Percentiles rank a stretch among this genome's conserved stretches.
Evolutionary conservation across 2,888 invertebrate genomes (phyloP).

Genomic region (Dascillus cervinus): DNA sequence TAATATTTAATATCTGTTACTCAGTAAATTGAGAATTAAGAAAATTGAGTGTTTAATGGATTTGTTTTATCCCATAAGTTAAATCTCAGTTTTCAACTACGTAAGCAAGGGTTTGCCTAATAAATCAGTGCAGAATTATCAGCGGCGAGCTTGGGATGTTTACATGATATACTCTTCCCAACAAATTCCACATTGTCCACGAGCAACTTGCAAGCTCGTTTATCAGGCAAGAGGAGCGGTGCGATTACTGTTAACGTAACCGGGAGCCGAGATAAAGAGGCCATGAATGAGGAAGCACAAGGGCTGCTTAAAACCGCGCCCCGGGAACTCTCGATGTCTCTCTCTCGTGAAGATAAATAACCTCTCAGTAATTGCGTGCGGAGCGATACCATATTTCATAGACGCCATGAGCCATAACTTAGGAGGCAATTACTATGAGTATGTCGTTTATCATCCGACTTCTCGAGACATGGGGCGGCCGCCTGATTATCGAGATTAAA

Average conservation of each 20-base stretch:
- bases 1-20: too few species aligned
- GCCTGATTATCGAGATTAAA: conserved; percentile 39
- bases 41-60: too few species aligned
- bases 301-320: conserved; percentile 30
- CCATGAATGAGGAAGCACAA: conserved; percentile 34
- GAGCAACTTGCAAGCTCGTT: conserved; percentile 33
- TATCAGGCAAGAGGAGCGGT: conserved; percentile 23
- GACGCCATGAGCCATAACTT: conserved; percentile 51
- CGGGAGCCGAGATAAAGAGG: conserved; percentile 31
- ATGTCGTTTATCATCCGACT: conserved; percentile 49
- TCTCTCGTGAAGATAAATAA: conserved; percentile 45
- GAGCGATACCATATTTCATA: conserved; percentile 53
- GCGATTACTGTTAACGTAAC: conserved; percentile 17
- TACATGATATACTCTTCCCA: conserved; percentile 36
- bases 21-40: too few species aligned
- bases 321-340: conserved; percentile 24
- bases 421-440: conserved; percentile 53
- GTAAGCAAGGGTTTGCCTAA: too few species aligned
- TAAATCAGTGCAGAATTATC: conserved; percentile 29
- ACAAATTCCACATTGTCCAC: conserved; percentile 39
- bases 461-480: conserved; percentile 31
- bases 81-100: too few species aligned
- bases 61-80: too few species aligned
- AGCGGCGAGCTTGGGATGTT: conserved; percentile 29
- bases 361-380: conserved; percentile 50